A percentile compares a stretch with the other conserved stretches of the same genome.
phyloP scores from a whole-genome alignment of 2,797 vertebrate genomes.

The Psittacula echo region DNA sequence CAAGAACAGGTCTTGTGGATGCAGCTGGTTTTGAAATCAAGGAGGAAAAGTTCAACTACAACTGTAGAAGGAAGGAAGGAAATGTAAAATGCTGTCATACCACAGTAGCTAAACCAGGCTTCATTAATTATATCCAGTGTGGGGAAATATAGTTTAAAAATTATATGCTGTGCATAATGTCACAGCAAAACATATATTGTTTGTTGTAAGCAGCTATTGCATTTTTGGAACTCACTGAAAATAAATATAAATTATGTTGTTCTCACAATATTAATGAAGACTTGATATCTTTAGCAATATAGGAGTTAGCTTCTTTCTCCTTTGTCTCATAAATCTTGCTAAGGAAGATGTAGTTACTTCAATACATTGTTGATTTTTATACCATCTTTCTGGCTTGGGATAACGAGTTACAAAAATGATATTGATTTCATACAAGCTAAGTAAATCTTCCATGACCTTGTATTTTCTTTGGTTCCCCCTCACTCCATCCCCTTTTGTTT shows the following conservation, averaged over 20 bases:
- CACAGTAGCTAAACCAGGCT: background rate
- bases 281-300: slow-evolving; percentile 51
- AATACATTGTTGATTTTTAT: slow-evolving; percentile 75
- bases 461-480: slow-evolving; percentile 2
- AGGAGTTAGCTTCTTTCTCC: background rate
- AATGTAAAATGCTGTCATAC: background rate
- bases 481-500: background rate
- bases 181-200: background rate
- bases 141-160: background rate
- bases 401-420: slow-evolving; percentile 75
- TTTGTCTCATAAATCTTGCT: slow-evolving; percentile 73
- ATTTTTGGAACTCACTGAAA: slow-evolving; percentile 39
- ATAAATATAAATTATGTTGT: slow-evolving; percentile 51
- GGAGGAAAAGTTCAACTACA: background rate
- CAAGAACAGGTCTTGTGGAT: background rate
- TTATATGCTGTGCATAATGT: background rate
- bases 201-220: background rate
- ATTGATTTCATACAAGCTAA: slow-evolving; percentile 67
- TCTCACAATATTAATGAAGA: slow-evolving; percentile 57
- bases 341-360: slow-evolving; percentile 68
- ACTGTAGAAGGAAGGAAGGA: background rate
- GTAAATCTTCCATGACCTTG: slow-evolving; percentile 74
- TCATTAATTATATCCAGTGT: background rate
- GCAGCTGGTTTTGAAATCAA: background rate
- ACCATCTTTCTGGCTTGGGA: slow-evolving; percentile 42